phyloP scores from a whole-genome alignment of 53 echinoderm and acorn worm genomes.

The Patiria pectinifera region DNA sequence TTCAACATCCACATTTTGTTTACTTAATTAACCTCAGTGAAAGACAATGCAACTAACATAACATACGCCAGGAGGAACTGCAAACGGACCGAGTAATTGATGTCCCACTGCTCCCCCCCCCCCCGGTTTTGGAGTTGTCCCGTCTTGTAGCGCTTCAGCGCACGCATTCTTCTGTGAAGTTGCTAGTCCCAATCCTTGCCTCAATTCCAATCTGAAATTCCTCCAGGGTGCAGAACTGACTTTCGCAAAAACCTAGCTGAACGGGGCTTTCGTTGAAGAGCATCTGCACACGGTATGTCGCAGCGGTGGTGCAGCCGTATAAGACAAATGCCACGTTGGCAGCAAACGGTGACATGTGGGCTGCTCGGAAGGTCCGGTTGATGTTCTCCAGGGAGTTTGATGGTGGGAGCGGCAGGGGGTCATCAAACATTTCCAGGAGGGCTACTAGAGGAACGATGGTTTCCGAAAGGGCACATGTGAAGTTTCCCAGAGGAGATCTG shows the following conservation, averaged over 20 bases:
- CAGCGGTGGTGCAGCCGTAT: constrained; percentile 43
- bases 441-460: constrained; percentile 71
- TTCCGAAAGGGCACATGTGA: constrained; percentile 82
- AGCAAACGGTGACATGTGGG: constrained; percentile 51
- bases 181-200: constrained; percentile 26
- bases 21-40: not conserved
- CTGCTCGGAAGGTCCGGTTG: constrained; percentile 45
- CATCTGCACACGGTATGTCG: constrained; percentile 39
- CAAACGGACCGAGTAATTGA: constrained; percentile 23
- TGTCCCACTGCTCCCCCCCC: not conserved
- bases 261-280: constrained; percentile 78
- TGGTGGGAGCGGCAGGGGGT: constrained; percentile 36
- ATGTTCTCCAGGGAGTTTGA: constrained; percentile 55
- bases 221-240: constrained; percentile 66
- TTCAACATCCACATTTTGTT: not conserved
- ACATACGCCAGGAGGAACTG: constrained; percentile 22
- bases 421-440: constrained; percentile 62
- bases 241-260: constrained; percentile 66
- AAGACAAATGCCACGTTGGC: constrained; percentile 64
- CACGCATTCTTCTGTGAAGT: constrained; percentile 34
- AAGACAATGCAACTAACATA: not conserved
- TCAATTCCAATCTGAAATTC: constrained; percentile 34
- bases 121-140: not conserved
- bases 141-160: not conserved
- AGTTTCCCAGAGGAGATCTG: constrained; percentile 63